Evolutionary conservation across 2,888 invertebrate genomes (phyloP).

Genomic region (Machimus rusticus): DNA sequence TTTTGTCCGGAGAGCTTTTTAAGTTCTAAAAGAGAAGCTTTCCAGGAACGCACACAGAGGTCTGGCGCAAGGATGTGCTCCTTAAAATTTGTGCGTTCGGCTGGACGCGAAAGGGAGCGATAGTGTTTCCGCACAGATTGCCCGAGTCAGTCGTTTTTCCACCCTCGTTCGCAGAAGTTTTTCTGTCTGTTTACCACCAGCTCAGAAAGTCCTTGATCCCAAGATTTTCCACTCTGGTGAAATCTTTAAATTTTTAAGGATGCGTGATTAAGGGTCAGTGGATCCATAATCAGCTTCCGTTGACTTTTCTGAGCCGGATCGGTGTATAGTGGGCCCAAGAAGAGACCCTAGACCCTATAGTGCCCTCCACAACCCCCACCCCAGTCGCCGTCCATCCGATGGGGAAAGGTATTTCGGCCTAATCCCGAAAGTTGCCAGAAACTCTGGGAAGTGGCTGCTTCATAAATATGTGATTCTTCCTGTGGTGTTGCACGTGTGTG

Average conservation of each 20-base stretch:
- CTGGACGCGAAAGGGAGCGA: background rate
- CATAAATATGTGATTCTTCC: slow-evolving; percentile 18
- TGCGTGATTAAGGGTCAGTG: slow-evolving; percentile 23
- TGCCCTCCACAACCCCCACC: background rate
- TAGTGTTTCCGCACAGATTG: slow-evolving; percentile 45
- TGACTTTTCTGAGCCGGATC: background rate
- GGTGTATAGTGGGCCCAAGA: background rate
- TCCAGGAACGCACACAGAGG: background rate
- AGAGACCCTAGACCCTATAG: background rate
- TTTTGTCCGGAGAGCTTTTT: background rate
- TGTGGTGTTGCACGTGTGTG: background rate
- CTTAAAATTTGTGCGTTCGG: background rate
- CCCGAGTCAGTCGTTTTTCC: slow-evolving; percentile 41
- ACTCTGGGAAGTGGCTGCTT: background rate
- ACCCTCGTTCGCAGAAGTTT: slow-evolving; percentile 10
- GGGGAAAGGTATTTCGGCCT: background rate
- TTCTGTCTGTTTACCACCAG: background rate
- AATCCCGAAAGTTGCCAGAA: slow-evolving; percentile 16
- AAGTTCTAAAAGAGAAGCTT: slow-evolving; percentile 4
- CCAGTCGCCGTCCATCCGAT: background rate
- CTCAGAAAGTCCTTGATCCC: background rate
- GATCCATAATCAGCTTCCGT: slow-evolving; percentile 1
- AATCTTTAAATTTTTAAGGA: background rate
- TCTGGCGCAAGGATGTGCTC: background rate
- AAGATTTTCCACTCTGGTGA: slow-evolving; percentile 14